Evolutionary conservation across 2,888 invertebrate genomes (phyloP), one percentile per base, ranked within the genome.

Genomic region (Oxystoma pomonae): DNA sequence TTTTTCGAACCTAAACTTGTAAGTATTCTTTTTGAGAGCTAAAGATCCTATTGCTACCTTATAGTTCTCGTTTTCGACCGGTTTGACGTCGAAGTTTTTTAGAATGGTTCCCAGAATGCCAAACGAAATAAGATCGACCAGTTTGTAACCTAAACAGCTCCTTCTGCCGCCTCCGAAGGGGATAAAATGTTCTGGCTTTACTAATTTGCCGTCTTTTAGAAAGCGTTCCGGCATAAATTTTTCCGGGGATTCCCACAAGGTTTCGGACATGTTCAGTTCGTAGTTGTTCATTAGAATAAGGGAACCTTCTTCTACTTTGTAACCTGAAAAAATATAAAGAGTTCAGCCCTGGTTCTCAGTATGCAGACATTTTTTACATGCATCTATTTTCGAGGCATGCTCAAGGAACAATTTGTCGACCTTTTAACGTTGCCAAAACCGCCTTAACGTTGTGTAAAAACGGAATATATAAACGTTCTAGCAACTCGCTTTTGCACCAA

Each of bases 261-360:
- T 78, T 1, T 83, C 78, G 7, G 86, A 86, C 83, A 86, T 85
- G 76, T 87, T 87, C 52, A 89, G 77, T 49, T 87, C 86, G 77
- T 86, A 87, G 71, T 88, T 89, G 77, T 89, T 88, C 22, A 89
- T 78, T 72, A 89, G 86, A 9, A 89, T 81, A 68, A 89, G 81
- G 0, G 87, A 84, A 65, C 85, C 86, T 72, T 87, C 85, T 62
- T 84, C 81, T 9, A 89, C 83, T 71, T 76, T 77, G 75, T 81
- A 87, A 49, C 85, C 88, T 87, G 77, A n/a, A n/a, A n/a, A n/a
- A n/a, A n/a, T n/a, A n/a, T n/a, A n/a, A n/a, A n/a, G n/a, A n/a
- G n/a, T n/a, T n/a, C n/a, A n/a, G n/a, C n/a, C n/a, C n/a, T n/a
- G n/a, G n/a, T n/a, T n/a, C n/a, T n/a, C n/a, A n/a, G n/a, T n/a